phyloP scores from a whole-genome alignment of 2,888 invertebrate species.

The Heteropelma amictum region DNA sequence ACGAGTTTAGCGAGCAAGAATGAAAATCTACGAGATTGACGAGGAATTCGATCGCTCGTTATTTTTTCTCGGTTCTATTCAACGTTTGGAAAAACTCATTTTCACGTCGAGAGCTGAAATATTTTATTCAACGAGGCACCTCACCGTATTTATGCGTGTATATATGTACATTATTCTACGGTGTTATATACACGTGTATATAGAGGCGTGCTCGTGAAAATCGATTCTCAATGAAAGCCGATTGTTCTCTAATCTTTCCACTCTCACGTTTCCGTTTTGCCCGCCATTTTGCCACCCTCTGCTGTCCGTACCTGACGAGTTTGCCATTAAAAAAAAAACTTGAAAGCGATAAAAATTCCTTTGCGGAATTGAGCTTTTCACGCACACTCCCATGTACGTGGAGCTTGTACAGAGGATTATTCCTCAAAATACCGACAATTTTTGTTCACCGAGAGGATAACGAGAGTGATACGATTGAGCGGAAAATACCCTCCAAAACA shows the following conservation, averaged over 20 bases:
- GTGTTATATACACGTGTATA: not conserved
- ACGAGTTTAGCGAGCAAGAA: constrained; percentile 9
- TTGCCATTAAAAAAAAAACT: constrained; percentile 1
- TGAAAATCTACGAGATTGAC: constrained; percentile 23
- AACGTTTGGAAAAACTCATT: constrained; percentile 43
- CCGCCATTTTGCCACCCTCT: not conserved
- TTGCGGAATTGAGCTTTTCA: not conserved
- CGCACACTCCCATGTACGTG: not conserved
- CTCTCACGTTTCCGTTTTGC: constrained; percentile 20
- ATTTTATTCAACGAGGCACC: constrained; percentile 52
- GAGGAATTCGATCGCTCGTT: constrained; percentile 33
- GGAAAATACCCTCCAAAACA: no score
- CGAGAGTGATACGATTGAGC: no score
- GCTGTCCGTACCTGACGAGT: constrained; percentile 2
- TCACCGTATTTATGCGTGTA: not conserved
- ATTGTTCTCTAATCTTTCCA: constrained; percentile 51
- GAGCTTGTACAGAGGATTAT: not conserved
- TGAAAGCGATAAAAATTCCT: constrained; percentile 37
- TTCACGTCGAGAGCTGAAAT: constrained; percentile 32
- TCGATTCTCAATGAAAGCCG: constrained; percentile 50
- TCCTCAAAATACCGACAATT: no score
- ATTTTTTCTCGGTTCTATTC: constrained; percentile 37
- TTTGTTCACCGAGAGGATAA: no score
- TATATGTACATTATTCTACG: not conserved
- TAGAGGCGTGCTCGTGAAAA: constrained; percentile 31